Conservation (phyloP, 2,888 invertebrate genomes). For the Encarsia formosa region DNA sequence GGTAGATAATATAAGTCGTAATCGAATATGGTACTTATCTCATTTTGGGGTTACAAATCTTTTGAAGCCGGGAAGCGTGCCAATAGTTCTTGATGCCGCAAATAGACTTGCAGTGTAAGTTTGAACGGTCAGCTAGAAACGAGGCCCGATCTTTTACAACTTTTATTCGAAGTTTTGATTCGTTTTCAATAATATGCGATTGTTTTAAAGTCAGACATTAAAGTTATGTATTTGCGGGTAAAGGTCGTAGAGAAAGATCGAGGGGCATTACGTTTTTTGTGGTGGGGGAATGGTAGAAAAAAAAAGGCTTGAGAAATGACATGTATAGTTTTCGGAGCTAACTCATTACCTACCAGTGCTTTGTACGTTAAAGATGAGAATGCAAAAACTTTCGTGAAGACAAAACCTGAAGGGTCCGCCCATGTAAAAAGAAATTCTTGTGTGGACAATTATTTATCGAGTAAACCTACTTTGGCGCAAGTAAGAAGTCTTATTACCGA, state of each 20-base stretch:
- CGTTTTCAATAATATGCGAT: background rate
- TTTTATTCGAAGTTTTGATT: too few species aligned
- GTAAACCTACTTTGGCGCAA: too few species aligned
- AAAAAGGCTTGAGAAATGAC: background rate
- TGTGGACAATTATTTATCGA: too few species aligned
- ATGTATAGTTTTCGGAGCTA: background rate
- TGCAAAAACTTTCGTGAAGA: too few species aligned
- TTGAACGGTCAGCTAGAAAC: background rate
- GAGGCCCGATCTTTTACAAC: background rate
- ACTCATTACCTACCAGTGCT: background rate
- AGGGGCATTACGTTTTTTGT: background rate
- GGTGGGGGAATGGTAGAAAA: background rate
- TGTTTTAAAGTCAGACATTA: background rate
- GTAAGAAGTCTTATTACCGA: too few species aligned
- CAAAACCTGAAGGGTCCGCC: background rate
- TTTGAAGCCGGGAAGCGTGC: too few species aligned
- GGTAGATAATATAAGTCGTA: background rate
- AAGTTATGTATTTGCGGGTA: background rate
- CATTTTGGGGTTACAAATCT: too few species aligned
- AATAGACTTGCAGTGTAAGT: background rate
- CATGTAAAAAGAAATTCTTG: too few species aligned
- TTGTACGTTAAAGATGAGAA: too few species aligned
- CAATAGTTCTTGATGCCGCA: too few species aligned
- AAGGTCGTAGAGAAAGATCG: background rate
- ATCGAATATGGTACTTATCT: background rate